Conservation (phyloP, 2,888 invertebrate species). For the Panzeria rudis region DNA sequence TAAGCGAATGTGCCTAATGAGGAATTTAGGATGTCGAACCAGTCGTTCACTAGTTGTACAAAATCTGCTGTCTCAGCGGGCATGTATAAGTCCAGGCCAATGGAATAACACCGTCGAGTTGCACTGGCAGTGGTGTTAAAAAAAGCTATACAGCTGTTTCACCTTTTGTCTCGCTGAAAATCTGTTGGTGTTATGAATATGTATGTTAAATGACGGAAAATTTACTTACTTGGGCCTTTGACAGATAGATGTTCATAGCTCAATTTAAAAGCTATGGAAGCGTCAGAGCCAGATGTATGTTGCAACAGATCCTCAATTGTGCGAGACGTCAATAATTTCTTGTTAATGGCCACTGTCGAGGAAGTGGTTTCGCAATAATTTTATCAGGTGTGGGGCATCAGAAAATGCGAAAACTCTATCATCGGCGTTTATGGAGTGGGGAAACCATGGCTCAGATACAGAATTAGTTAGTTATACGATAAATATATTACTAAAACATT, state of each 20-base stretch:
- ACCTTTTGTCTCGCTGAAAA: conserved; percentile 41
- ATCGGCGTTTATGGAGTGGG: background rate
- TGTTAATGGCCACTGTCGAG: conserved; percentile 52
- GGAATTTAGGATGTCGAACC: conserved; percentile 71
- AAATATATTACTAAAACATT: too few relatives aligned
- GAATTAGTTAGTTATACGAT: conserved; percentile 15
- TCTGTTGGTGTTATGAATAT: background rate
- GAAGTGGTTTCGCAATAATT: conserved; percentile 27
- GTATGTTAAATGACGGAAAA: background rate
- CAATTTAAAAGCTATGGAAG: conserved; percentile 37
- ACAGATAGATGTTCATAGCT: conserved; percentile 52
- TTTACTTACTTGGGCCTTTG: conserved; percentile 1
- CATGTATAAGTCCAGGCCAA: conserved; percentile 54
- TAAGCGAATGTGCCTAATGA: background rate
- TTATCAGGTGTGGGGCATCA: conserved; percentile 22
- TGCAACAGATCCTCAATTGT: conserved; percentile 39
- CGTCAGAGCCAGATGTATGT: background rate
- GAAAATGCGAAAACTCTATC: too few relatives aligned
- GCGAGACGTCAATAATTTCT: conserved; percentile 7
- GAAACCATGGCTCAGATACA: conserved; percentile 16
- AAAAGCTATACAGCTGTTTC: conserved; percentile 22
- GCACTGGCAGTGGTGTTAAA: conserved; percentile 43
- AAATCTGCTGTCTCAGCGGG: conserved; percentile 69
- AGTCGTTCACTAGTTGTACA: conserved; percentile 69
- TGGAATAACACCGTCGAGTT: conserved; percentile 19